phyloP scores from a whole-genome alignment of 2,113 vertebrate genomes.

The Protobothrops flavoviridis region DNA sequence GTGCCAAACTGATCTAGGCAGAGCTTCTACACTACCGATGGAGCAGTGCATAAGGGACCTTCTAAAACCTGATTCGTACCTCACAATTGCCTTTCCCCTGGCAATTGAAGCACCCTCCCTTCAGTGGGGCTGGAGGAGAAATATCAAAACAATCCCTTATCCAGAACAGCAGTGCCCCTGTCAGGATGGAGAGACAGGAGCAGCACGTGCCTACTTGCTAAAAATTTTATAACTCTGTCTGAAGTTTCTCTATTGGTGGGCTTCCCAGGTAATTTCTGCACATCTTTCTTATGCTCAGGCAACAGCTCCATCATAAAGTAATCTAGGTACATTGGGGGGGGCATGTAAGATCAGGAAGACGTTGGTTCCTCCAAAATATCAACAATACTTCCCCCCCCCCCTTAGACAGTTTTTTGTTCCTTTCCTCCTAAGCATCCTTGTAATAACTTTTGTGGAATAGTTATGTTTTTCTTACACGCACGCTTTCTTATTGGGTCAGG shows the following conservation, averaged over 20 bases:
- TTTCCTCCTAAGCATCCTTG: background rate
- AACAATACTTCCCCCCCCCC: background rate
- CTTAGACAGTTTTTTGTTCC: background rate
- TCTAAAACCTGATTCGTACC: background rate
- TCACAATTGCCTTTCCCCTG: background rate
- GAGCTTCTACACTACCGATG: background rate
- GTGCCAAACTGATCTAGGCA: background rate
- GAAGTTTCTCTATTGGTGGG: background rate
- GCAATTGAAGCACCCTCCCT: background rate
- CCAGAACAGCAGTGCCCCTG: background rate
- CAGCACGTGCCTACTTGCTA: background rate
- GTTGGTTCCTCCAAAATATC: background rate
- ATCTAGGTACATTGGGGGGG: background rate
- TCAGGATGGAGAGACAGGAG: background rate
- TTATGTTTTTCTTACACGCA: background rate
- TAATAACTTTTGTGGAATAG: background rate
- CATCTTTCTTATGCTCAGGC: background rate
- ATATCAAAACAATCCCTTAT: background rate
- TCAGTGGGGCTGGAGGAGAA: background rate
- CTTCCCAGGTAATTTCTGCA: background rate
- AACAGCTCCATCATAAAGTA: background rate
- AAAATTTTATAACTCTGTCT: background rate
- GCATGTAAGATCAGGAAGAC: background rate
- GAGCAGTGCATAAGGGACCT: background rate
- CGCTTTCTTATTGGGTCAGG: background rate